These are phyloP conservation scores for Butastur rufipennis DNA, from an alignment of 2,113 vertebrate species.

Conservation along the genomic window DNA sequence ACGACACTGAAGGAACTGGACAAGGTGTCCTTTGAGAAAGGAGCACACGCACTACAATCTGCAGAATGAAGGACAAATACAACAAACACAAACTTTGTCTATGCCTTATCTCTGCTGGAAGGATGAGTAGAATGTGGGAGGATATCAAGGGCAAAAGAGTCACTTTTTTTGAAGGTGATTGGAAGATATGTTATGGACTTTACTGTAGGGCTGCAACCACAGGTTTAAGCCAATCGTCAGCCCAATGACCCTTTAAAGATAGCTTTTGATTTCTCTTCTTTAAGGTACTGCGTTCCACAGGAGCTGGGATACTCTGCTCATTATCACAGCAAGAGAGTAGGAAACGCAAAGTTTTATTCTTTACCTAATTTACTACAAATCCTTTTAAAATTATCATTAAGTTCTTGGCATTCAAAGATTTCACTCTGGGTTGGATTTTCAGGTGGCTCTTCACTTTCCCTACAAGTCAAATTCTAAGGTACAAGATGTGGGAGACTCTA, in stretches of 20 bases:
- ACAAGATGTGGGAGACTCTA: background rate
- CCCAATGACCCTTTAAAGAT: background rate
- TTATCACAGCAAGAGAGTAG: background rate
- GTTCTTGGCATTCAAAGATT: background rate
- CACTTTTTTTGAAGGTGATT: background rate
- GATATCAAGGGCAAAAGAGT: background rate
- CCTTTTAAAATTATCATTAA: background rate
- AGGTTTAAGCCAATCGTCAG: background rate
- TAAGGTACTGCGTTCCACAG: fast-evolving
- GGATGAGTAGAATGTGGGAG: background rate
- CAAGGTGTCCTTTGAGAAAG: constrained; percentile 27
- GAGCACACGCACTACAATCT: background rate
- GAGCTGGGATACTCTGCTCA: background rate
- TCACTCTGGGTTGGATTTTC: background rate
- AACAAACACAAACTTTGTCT: background rate
- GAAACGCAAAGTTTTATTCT: background rate
- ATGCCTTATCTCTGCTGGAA: background rate
- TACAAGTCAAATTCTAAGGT: background rate
- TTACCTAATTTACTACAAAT: background rate
- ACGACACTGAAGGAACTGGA: background rate
- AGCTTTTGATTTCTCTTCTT: background rate
- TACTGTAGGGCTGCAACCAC: fast-evolving
- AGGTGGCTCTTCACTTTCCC: background rate
- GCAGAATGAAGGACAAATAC: background rate
- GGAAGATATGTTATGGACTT: background rate